A percentile compares a stretch with the other conserved stretches of the same genome.
These are phyloP conservation scores for Platyscapa corneri DNA, from an alignment of 1,140 invertebrate species.

Conservation along the genomic window DNA sequence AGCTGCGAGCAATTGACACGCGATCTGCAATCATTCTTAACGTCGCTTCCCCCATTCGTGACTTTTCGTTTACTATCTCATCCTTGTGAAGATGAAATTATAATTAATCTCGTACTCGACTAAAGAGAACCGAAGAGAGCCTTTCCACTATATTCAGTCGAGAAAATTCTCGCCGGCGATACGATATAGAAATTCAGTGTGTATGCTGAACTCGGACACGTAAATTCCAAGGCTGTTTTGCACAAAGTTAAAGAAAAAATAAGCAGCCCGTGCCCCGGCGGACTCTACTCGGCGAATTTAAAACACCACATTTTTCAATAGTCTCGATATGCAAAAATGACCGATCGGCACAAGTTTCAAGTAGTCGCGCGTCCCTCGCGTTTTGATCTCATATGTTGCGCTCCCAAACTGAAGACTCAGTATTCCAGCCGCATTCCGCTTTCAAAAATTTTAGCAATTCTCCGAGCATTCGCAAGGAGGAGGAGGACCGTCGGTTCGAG, in stretches of 20 bases:
- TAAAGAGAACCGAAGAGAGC: too few relatives aligned
- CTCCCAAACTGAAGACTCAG: not conserved
- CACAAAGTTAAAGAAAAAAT: not conserved
- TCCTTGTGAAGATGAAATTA: too few relatives aligned
- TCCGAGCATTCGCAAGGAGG: not conserved
- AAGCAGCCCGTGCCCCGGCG: not conserved
- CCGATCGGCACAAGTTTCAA: not conserved
- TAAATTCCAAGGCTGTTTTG: not conserved
- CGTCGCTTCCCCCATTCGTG: not conserved
- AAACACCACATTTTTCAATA: not conserved
- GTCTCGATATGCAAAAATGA: not conserved
- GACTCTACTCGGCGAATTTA: not conserved
- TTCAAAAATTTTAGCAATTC: slow-evolving; percentile 8
- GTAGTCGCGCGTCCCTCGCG: not conserved
- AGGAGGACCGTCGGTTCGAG: not conserved
- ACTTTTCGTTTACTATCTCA: too few relatives aligned
- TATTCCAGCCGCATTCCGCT: not conserved
- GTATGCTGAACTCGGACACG: too few relatives aligned
- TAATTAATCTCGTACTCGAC: too few relatives aligned
- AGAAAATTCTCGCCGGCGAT: not conserved
- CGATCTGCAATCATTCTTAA: not conserved
- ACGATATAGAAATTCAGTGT: not conserved
- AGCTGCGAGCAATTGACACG: too few relatives aligned
- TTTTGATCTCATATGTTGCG: not conserved
- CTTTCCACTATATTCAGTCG: not conserved